phyloP scores from a whole-genome alignment of 1,140 invertebrate species.

The silkworm (Bombyx mori) region DNA sequence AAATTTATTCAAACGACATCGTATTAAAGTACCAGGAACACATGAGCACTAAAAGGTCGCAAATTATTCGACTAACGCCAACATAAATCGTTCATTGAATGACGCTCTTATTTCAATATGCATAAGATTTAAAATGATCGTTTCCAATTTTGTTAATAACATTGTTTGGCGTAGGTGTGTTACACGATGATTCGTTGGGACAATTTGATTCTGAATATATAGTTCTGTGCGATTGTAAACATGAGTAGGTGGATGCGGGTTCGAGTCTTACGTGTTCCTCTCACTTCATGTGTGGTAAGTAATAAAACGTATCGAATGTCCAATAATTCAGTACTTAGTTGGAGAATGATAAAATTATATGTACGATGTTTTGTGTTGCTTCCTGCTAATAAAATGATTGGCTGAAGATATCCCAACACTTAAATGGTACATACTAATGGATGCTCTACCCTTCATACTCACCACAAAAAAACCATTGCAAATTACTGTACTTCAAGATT shows the following conservation, averaged over 20 bases:
- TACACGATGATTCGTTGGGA: slow-evolving; percentile 51
- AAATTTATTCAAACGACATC: slow-evolving; percentile 23
- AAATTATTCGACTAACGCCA: slow-evolving; percentile 37
- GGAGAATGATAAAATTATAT: too few relatives aligned
- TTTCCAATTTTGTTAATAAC: background rate
- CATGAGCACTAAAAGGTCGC: slow-evolving; percentile 46
- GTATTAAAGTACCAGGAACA: slow-evolving; percentile 36
- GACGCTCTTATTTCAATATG: background rate
- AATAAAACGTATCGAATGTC: too few relatives aligned
- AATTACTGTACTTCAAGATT: too few relatives aligned
- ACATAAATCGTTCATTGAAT: slow-evolving; percentile 2
- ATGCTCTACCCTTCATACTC: too few relatives aligned
- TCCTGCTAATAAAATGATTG: too few relatives aligned
- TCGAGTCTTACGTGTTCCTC: slow-evolving; percentile 26
- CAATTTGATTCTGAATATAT: slow-evolving; percentile 62
- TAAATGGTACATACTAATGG: too few relatives aligned
- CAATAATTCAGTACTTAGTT: too few relatives aligned
- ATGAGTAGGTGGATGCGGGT: slow-evolving; percentile 49
- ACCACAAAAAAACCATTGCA: too few relatives aligned
- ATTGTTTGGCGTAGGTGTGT: slow-evolving; percentile 42
- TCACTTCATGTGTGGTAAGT: too few relatives aligned
- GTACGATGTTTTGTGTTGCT: too few relatives aligned
- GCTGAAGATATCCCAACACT: too few relatives aligned
- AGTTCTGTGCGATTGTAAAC: slow-evolving; percentile 48
- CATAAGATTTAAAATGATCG: slow-evolving; percentile 1